These are phyloP conservation scores for Chrysaora quinquecirrha DNA, from an alignment of 30 jellyfish, hydroid and myxozoan species.

Conservation along the genomic window DNA sequence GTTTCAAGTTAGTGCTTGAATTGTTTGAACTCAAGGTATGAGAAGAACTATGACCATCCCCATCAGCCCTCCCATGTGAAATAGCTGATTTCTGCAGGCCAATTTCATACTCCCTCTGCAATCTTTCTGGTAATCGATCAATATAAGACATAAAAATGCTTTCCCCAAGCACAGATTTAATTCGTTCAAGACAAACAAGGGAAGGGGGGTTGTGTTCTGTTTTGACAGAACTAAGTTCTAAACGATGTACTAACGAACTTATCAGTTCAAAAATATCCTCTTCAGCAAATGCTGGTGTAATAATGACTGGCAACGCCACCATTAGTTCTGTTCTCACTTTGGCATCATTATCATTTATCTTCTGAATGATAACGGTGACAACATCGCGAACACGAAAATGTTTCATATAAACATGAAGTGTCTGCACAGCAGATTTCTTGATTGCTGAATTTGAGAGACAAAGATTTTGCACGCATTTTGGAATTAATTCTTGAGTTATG, in stretches of 20 bases:
- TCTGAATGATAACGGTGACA: constrained; percentile 56
- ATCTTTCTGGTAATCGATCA: constrained; percentile 68
- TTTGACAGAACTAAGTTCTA: constrained; percentile 62
- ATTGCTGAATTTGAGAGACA: constrained; percentile 67
- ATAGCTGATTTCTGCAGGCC: constrained; percentile 41
- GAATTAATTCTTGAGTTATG: constrained; percentile 61
- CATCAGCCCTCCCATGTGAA: constrained; percentile 38
- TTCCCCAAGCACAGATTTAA: constrained; percentile 76
- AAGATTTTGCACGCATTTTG: constrained; percentile 71
- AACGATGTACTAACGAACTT: constrained; percentile 60
- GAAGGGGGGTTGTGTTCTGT: constrained; percentile 82
- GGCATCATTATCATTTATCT: constrained; percentile 67
- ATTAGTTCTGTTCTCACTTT: constrained; percentile 76
- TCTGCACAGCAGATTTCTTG: constrained; percentile 74
- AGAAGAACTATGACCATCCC: constrained; percentile 25
- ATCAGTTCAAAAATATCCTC: constrained; percentile 64
- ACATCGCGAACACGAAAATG: constrained; percentile 68
- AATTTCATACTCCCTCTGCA: constrained; percentile 45
- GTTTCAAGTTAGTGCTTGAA: constrained; percentile 30
- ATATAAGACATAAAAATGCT: constrained; percentile 52
- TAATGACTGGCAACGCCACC: constrained; percentile 86
- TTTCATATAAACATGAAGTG: constrained; percentile 83
- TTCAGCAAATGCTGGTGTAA: constrained; percentile 81
- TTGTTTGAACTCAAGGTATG: constrained; percentile 42
- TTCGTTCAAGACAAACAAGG: constrained; percentile 74